Conservation (phyloP, 2,113 vertebrate species). For the Plestiodon gilberti region DNA sequence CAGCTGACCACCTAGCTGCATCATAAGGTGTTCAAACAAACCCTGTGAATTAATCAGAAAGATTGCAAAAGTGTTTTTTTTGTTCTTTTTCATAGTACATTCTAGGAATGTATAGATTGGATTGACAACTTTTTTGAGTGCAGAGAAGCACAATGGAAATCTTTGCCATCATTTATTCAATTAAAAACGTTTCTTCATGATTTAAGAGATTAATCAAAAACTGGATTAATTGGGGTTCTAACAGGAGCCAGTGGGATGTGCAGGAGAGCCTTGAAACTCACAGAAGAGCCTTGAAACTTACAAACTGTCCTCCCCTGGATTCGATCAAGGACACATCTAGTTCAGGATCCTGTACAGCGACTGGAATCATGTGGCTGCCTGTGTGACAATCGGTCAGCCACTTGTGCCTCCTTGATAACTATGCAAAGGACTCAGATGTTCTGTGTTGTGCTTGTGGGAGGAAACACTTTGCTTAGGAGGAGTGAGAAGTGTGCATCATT, state of each 20-base stretch:
- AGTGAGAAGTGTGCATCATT: neutral
- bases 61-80: neutral
- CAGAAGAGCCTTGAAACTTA: neutral
- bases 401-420: neutral
- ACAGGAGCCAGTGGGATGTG: neutral
- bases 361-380: neutral
- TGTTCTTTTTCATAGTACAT: too few species aligned
- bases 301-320: neutral
- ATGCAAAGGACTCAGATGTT: neutral
- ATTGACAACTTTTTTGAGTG: neutral
- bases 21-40: neutral
- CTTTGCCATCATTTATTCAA: neutral
- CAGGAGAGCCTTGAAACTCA: neutral
- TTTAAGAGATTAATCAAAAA: neutral
- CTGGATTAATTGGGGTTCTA: neutral
- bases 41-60: neutral
- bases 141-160: neutral
- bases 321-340: neutral
- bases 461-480: neutral
- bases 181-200: too few species aligned
- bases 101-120: neutral
- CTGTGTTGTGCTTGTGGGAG: neutral
- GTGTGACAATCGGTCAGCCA: neutral
- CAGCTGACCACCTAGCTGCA: too few species aligned
- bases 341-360: neutral